Base-by-base conservation (phyloP, 2,888 invertebrate genomes). In the Scelioninae gen. 2 region DNA sequence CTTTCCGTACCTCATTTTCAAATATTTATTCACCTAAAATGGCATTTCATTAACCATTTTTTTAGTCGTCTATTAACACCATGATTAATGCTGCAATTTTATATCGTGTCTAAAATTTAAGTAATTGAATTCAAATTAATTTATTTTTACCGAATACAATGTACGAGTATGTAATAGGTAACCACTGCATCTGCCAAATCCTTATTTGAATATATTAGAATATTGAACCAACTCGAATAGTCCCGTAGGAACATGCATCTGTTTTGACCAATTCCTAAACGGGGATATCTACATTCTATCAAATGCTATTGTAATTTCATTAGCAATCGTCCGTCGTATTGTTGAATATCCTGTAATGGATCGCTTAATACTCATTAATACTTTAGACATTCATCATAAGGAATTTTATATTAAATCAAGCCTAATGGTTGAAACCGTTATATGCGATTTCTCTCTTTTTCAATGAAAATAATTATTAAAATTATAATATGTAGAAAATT, bases 201-300 rank as follows among this genome's bases (percentile, higher is more conserved):
- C n/a, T 39, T 41, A 41, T 28, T 41, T 55, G 41, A 41, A 45
- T 41, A 16, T 55, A 13, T 10, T 18, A 16, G 25, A 37, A 37
- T 53, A 37, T 53, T 13, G 25, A 16, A 22, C 11, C 10, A 39
- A 31, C 7, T 53, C 5, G n/a, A 16, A 39, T 25, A 19, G 22
- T 41, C 55, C 43, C 7, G 18, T 33, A 50, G 18, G 31, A 50
- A 41, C 13, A 18, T 60, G 48, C 25, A 48, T 39, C 46, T n/a
- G 11, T 60, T 37, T 13, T 22, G 39, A 61, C 50, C 16, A 48
- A 37, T 46, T 60, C 16, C 48, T 37, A 25, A 45, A 22, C 16
- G 18, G 25, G 10, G n/a, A 7, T 60, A 48, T 37, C 15, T 60
- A 16, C 22, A 37, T 33, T 35, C 35, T 37, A 15, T 41, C 31